Evolutionary conservation across 2,888 invertebrate species (phyloP), one percentile per base, ranked within the genome.

Genomic region (Andrena bicolor): DNA sequence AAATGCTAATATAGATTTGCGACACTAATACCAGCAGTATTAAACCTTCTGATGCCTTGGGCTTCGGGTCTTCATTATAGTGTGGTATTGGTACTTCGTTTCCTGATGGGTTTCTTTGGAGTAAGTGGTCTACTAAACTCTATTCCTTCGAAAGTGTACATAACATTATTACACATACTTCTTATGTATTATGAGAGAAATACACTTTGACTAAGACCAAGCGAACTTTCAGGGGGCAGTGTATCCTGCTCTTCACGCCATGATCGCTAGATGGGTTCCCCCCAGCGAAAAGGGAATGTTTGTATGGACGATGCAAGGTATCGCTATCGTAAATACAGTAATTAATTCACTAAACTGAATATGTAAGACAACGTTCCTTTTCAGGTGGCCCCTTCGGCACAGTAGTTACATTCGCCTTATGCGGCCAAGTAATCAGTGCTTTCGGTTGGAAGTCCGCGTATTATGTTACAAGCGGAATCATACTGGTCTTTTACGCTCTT

Each of bases 251-350:
- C 93, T 96, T 4, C 96, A 96, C 86, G 95, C 95, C 13, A 94
- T 97, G 88, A 96, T 97, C 26, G 96, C 97, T 1, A 95, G 96
- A 90, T 97, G 97, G 97, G 96, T 96, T 0, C 97, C 97, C 4
- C 97, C 97, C 3, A 95, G 95, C 32, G 97, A 97, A 91, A 97
- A 96, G 90, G 97, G 97, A 63, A 97, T 97, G 93, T 97, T 97
- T 90, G 95, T 97, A 0, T 96, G 96, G 89, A 96, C 96, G 1
- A 95, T 97, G 94, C 92, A 92, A 89, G 94, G 93, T 93, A 89
- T 41, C 13, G 13, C 41, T 13, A 30, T 20, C 73, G 48, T 4
- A n/a, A 65, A 30, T 64, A 28, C 61, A 10, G 61, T 28, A 2
- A 60, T 51, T 49, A 56, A 0, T 4, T 35, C 28, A 20, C 20